phyloP scores from a whole-genome alignment of 2,888 invertebrate genomes.

The Rhogogaster chlorosoma region DNA sequence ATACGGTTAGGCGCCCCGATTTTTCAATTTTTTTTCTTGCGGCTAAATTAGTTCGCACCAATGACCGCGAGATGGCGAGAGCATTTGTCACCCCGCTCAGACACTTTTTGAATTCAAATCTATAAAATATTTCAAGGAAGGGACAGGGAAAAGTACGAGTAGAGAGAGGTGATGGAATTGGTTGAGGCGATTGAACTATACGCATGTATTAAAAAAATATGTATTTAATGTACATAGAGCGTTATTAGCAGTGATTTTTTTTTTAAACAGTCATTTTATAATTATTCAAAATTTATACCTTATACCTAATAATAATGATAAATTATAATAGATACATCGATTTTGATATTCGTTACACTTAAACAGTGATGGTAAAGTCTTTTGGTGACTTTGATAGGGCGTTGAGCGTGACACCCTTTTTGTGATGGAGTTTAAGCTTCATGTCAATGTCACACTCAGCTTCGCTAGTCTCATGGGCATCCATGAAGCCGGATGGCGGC shows the following conservation, averaged over 20 bases:
- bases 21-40: no score
- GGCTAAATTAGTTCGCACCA: no score
- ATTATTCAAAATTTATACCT: constrained; percentile 32
- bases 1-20: no score
- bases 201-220: constrained; percentile 60
- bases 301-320: constrained; percentile 52
- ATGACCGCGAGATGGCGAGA: no score
- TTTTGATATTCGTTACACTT: constrained; percentile 69
- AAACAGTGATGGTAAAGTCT: constrained; percentile 78
- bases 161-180: background rate
- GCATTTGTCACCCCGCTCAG: no score
- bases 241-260: constrained; percentile 37
- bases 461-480: constrained; percentile 74
- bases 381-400: constrained; percentile 74
- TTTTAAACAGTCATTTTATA: constrained; percentile 48
- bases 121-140: no score
- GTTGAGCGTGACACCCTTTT: constrained; percentile 66
- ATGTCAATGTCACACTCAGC: constrained; percentile 76
- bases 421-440: constrained; percentile 72
- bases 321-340: constrained; percentile 57
- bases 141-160: no score
- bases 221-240: constrained; percentile 54
- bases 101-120: no score
- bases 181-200: background rate
- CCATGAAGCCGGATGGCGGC: constrained; percentile 78